phyloP scores from a whole-genome alignment of 2,797 vertebrate genomes.

The Sandelia bainsii region DNA sequence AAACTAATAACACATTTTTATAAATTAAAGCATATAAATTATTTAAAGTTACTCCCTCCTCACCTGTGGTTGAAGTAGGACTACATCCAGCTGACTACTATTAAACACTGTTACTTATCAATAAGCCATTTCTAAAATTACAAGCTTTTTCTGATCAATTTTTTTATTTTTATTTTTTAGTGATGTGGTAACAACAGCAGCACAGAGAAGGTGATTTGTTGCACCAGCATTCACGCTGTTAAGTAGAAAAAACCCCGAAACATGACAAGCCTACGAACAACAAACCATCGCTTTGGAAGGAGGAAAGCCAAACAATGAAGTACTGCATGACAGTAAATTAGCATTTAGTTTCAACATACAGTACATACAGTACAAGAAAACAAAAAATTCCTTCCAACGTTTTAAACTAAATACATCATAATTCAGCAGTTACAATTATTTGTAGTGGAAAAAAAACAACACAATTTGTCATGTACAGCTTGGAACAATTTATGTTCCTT shows the following conservation, averaged over 20 bases:
- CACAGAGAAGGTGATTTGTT: slow-evolving; percentile 65
- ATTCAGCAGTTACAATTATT: slow-evolving; percentile 52
- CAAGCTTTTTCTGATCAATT: slow-evolving; percentile 49
- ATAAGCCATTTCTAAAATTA: background rate
- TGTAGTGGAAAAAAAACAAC: slow-evolving; percentile 36
- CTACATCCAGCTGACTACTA: too few relatives aligned
- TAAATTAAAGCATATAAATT: too few relatives aligned
- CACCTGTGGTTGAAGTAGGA: too few relatives aligned
- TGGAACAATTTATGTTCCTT: slow-evolving; percentile 51
- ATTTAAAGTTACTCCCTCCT: too few relatives aligned
- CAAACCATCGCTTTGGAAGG: slow-evolving; percentile 62
- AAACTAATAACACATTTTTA: too few relatives aligned
- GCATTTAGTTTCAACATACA: slow-evolving; percentile 68
- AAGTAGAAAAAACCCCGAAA: slow-evolving; percentile 77
- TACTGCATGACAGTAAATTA: slow-evolving; percentile 77
- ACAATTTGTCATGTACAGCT: slow-evolving; percentile 51
- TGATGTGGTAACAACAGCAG: slow-evolving; percentile 67
- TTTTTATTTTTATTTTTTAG: slow-evolving; percentile 63
- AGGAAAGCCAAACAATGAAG: slow-evolving; percentile 78
- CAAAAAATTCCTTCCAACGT: slow-evolving; percentile 28
- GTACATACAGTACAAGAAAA: slow-evolving; percentile 66
- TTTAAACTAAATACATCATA: slow-evolving; percentile 58
- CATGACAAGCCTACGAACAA: slow-evolving; percentile 70
- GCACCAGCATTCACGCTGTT: slow-evolving; percentile 64
- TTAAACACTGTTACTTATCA: background rate